phyloP scores from a whole-genome alignment of 30 jellyfish, hydroid and myxozoan species.

The Aurelia coerulea region DNA sequence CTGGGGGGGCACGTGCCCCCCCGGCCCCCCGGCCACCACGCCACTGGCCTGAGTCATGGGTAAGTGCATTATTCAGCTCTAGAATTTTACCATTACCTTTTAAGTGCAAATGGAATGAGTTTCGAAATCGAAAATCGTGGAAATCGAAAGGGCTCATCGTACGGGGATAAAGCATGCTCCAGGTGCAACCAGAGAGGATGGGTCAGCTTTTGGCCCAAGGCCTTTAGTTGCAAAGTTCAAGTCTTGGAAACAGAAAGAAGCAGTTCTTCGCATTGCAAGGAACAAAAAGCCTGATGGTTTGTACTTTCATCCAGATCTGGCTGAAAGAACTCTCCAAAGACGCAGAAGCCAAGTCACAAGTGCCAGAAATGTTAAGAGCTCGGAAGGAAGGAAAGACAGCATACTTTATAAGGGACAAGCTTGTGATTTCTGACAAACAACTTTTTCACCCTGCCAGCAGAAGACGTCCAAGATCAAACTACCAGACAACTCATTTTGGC shows the following conservation, averaged over 20 bases:
- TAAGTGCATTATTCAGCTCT: too few relatives aligned
- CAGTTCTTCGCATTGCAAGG: conserved; percentile 36
- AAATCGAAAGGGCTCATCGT: conserved; percentile 19
- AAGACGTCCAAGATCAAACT: conserved; percentile 18
- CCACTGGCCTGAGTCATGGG: too few relatives aligned
- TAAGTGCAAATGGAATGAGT: too few relatives aligned
- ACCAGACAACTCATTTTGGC: conserved; percentile 36
- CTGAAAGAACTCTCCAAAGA: conserved; percentile 49
- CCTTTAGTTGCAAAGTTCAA: conserved; percentile 30
- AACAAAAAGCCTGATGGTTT: conserved; percentile 44
- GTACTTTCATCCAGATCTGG: conserved; percentile 39
- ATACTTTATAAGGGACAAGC: conserved; percentile 48
- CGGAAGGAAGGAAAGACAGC: conserved; percentile 43
- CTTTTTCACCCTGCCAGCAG: neutral
- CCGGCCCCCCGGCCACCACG: too few relatives aligned
- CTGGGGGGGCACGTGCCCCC: too few relatives aligned
- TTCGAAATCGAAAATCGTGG: neutral
- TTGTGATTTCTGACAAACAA: conserved; percentile 21
- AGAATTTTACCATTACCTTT: too few relatives aligned
- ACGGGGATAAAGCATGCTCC: conserved; percentile 32
- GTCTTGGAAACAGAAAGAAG: conserved; percentile 47
- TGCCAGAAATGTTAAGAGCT: conserved; percentile 45
- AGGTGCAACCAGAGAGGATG: conserved; percentile 29
- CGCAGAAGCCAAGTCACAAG: conserved; percentile 2
- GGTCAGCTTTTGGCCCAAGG: conserved; percentile 34